phyloP scores from a whole-genome alignment of 2,113 vertebrate species.

The Corvus cornix region DNA sequence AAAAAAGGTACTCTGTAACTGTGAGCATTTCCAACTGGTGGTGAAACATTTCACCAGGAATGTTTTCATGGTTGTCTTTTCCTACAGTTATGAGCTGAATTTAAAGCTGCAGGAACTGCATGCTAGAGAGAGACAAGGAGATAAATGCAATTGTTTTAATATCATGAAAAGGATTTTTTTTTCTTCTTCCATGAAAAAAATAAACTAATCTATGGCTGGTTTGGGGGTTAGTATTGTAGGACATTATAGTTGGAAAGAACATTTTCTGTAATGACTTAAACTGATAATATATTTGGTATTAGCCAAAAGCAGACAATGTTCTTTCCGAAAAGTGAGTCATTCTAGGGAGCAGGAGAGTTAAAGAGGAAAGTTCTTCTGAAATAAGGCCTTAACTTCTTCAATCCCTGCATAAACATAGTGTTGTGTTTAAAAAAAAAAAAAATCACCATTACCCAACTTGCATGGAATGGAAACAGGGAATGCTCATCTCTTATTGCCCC shows the following conservation, averaged over 20 bases:
- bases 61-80: background rate
- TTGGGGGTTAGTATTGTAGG: background rate
- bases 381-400: background rate
- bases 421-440: background rate
- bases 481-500: background rate
- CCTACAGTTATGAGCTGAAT: background rate
- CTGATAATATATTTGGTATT: background rate
- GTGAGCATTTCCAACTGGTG: background rate
- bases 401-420: background rate
- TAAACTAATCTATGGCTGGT: background rate
- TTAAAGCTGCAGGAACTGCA: background rate
- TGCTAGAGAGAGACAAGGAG: background rate
- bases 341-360: background rate
- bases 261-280: slow-evolving; percentile 5
- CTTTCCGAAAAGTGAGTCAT: slow-evolving; percentile 11
- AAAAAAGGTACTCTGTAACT: background rate
- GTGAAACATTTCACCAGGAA: background rate
- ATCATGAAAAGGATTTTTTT: background rate
- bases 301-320: slow-evolving; percentile 19
- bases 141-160: background rate
- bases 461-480: background rate
- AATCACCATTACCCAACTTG: background rate
- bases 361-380: background rate
- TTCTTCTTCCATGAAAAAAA: background rate
- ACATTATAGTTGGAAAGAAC: background rate